Base-by-base conservation (phyloP, 2,113 vertebrate species). In the Thryonomys swinderianus region DNA sequence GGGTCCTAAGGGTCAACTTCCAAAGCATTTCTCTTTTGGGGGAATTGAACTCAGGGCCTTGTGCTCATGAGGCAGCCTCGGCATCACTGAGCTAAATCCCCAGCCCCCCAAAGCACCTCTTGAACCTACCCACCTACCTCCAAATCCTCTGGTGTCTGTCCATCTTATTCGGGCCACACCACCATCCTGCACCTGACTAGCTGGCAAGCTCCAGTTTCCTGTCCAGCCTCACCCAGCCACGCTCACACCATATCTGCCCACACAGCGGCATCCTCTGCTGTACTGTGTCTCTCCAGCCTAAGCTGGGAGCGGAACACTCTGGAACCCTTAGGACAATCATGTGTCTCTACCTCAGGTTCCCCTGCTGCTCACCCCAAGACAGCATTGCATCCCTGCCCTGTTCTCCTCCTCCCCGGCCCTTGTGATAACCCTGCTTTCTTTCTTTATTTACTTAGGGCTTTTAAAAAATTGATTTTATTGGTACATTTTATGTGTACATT, bases 341-440 rank as follows among this genome's bases (percentile, higher is more conserved):
- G 78, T 34, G 62, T 85, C 62, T 14, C 23, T 25, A 6, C 32
- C 32, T 17, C 18, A 85, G 14, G 5, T 23, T 62, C 59, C 55
- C 76, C 57, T 79, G n/a, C 30, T 55, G 48, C 45, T 51, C 8
- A 32, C 21, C 25, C 66, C 40, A 67, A 40, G 51, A 53, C 12
- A 2, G 5, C 20, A 42, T 59, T 34, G 67, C 40, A 51, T 45
- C 13, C 76, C n/a, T 0, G 34, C 1, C 10, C 55, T 32, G 0
- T 18, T 14, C 48, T 74, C 42, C 21, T 86, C 27, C 42, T 82
- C 53, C 18, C 18, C 16, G 62, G 21, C 7, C 42, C 30, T 67
- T 40, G 45, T 82, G 57, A 87, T 23, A 61, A 45, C 21, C 62
- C 20, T 32, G 32, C 25, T 53, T 82, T 61, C 8, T 55, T 51